Evolutionary conservation across 2,113 vertebrate species (phyloP).

Genomic region (Tetraodon nigroviridis): DNA sequence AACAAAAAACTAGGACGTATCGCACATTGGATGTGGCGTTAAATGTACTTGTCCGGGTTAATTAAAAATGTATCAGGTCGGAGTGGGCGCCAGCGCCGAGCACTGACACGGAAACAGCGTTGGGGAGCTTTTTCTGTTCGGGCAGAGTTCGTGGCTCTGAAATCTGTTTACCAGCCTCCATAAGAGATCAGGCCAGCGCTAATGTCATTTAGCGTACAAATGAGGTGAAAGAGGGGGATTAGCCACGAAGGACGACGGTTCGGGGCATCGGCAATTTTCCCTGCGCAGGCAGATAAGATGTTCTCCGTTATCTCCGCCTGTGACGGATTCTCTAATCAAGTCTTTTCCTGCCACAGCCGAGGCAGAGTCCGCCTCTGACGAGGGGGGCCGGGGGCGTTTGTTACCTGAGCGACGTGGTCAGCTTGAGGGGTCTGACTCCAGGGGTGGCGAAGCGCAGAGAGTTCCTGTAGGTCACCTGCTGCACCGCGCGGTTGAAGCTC

Average conservation of each 20-base stretch:
- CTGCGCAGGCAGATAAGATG: conserved; percentile 53
- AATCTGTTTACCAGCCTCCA: neutral
- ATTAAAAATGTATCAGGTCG: conserved; percentile 61
- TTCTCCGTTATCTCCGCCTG: conserved; percentile 34
- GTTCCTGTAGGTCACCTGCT: conserved; percentile 97
- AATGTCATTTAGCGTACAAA: neutral
- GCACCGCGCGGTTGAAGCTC: conserved; percentile 94
- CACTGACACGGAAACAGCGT: conserved; percentile 46
- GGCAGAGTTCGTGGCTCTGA: neutral
- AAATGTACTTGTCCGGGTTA: conserved; percentile 33
- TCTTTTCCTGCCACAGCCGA: conserved; percentile 14
- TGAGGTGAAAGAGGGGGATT: neutral
- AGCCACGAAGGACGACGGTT: neutral
- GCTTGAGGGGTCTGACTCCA: conserved; percentile 90
- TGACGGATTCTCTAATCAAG: conserved; percentile 23
- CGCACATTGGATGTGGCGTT: conserved; percentile 5
- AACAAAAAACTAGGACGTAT: conserved; percentile 12
- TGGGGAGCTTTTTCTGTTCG: conserved; percentile 34
- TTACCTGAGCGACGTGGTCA: conserved; percentile 83
- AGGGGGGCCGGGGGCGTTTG: conserved; percentile 6
- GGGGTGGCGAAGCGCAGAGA: conserved; percentile 94
- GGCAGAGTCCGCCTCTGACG: conserved; percentile 47
- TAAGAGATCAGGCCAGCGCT: neutral
- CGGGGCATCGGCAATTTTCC: neutral
- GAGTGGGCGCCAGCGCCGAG: conserved; percentile 55